Percentiles rank a stretch among this genome's conserved stretches.
These are phyloP conservation scores for Aporophyla lueneburgensis DNA, from an alignment of 2,888 invertebrate species.

Conservation along the genomic window DNA sequence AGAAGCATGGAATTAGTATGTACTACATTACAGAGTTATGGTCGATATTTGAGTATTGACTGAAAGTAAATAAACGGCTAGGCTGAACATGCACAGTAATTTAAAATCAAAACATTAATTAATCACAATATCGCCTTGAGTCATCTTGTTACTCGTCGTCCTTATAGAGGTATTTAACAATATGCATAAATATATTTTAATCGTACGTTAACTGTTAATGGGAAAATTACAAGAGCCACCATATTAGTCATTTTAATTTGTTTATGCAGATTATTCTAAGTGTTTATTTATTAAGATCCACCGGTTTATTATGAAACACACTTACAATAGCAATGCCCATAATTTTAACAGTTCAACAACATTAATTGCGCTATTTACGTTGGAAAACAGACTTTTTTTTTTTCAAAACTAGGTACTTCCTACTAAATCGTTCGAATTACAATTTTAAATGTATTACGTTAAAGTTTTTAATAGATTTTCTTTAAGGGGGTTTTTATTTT, in stretches of 20 bases:
- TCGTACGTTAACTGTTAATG: not conserved
- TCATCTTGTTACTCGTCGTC: conserved; percentile 11
- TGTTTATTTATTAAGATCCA: not conserved
- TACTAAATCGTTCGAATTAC: too few relatives aligned
- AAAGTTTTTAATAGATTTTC: too few relatives aligned
- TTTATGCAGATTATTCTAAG: conserved; percentile 8
- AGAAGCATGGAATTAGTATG: not conserved
- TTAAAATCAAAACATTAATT: conserved; percentile 45
- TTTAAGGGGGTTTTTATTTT: too few relatives aligned
- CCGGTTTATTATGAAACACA: too few relatives aligned
- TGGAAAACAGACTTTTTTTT: too few relatives aligned
- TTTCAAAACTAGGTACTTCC: too few relatives aligned
- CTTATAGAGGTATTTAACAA: conserved; percentile 9
- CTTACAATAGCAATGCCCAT: too few relatives aligned
- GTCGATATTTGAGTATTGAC: not conserved
- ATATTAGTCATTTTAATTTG: not conserved
- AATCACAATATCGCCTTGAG: conserved; percentile 27
- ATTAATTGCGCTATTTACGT: too few relatives aligned
- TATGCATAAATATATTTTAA: conserved; percentile 19
- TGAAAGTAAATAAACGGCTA: not conserved
- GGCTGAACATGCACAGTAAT: not conserved
- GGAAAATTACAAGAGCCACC: conserved; percentile 12
- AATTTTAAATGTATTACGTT: too few relatives aligned
- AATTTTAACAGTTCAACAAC: too few relatives aligned
- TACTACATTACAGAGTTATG: not conserved